Percentiles rank a stretch among this genome's conserved stretches.
These are phyloP conservation scores for Euspilapteryx auroguttella DNA, from an alignment of 2,888 invertebrate genomes.

Conservation along the genomic window DNA sequence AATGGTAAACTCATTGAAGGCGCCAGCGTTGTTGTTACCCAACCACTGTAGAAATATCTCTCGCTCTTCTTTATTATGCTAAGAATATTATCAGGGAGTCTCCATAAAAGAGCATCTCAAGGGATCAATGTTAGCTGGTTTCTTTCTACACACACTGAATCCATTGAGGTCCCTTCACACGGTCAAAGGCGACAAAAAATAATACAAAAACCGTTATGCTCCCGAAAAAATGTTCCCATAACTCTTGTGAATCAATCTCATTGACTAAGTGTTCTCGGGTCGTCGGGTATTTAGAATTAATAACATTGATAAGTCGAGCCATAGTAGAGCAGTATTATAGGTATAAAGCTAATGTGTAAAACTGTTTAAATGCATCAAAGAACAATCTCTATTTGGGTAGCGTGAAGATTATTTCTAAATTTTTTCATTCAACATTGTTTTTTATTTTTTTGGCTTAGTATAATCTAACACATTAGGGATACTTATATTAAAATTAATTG, in stretches of 20 bases:
- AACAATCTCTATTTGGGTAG: too few species aligned
- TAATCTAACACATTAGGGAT: too few species aligned
- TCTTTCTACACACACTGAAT: constrained; percentile 35
- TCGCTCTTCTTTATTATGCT: too few species aligned
- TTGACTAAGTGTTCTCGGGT: constrained; percentile 31
- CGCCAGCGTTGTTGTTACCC: constrained; percentile 5
- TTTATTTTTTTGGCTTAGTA: too few species aligned
- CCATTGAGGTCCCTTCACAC: constrained; percentile 56
- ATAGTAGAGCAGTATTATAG: too few species aligned
- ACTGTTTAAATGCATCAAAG: too few species aligned
- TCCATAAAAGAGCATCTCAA: constrained; percentile 4
- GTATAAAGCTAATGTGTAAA: too few species aligned
- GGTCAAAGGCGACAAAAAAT: constrained; percentile 54
- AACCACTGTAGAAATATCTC: constrained; percentile 1
- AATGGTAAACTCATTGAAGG: constrained; percentile 48
- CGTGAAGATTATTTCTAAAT: too few species aligned
- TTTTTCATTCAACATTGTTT: too few species aligned
- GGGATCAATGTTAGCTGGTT: constrained; percentile 21
- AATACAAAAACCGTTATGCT: constrained; percentile 58
- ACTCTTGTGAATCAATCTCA: constrained; percentile 46
- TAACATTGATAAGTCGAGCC: too few species aligned
- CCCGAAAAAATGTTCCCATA: constrained; percentile 51
- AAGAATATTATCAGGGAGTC: too few species aligned
- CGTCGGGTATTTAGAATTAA: constrained; percentile 12
- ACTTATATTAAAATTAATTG: too few species aligned